A percentile compares a stretch with the other conserved stretches of the same genome.
Conservation (phyloP, 2,797 vertebrate genomes). For the Hipposideros larvatus region DNA sequence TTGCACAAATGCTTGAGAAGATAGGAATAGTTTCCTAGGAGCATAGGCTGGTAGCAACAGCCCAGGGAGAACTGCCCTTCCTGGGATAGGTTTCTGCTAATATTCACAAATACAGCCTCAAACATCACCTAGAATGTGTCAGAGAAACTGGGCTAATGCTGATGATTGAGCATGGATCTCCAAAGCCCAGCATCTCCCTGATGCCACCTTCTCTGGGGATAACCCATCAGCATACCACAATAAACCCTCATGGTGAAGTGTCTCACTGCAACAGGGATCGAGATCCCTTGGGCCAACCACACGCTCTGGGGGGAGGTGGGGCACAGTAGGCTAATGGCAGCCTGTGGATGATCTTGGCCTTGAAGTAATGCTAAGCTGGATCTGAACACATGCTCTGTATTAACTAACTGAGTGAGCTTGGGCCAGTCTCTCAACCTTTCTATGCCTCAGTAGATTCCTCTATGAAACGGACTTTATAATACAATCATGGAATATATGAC, state of each 20-base stretch:
- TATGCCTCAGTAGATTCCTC: background rate
- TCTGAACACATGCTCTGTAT: background rate
- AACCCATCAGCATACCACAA: background rate
- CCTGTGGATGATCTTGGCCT: background rate
- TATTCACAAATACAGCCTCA: background rate
- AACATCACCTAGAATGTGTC: rapidly evolving
- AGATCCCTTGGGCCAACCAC: background rate
- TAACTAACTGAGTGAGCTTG: background rate
- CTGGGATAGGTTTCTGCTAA: background rate
- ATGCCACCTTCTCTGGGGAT: background rate
- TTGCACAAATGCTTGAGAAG: background rate
- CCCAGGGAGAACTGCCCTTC: rapidly evolving
- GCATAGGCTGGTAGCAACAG: background rate
- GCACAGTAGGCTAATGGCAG: rapidly evolving
- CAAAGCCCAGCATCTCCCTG: background rate
- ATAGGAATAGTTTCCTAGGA: background rate
- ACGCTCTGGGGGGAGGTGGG: rapidly evolving
- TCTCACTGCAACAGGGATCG: background rate
- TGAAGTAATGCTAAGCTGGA: rapidly evolving
- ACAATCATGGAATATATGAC: too few relatives aligned
- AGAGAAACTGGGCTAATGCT: background rate
- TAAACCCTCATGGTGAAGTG: rapidly evolving
- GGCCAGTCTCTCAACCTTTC: background rate
- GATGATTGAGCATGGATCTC: background rate
- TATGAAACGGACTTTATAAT: background rate